Conservation (phyloP, 2,888 invertebrate genomes). For the Tenthredo notha region DNA sequence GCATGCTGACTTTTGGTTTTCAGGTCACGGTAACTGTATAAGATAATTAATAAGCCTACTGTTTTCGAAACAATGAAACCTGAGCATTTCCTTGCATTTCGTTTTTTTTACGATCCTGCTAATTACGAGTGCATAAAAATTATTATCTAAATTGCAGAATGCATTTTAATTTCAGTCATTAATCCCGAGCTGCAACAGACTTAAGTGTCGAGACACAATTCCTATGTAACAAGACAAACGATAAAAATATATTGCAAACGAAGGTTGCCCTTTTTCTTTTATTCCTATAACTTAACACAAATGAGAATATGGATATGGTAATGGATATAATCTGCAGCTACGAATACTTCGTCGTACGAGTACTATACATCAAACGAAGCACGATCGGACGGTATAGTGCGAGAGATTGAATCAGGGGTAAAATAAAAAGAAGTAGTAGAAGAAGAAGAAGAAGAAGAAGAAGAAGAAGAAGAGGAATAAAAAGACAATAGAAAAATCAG, state of each 20-base stretch:
- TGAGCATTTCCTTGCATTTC: background rate
- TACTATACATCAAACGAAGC: background rate
- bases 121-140: background rate
- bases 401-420: background rate
- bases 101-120: background rate
- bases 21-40: background rate
- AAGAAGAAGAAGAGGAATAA: background rate
- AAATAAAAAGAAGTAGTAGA: background rate
- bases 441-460: background rate
- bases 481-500: background rate
- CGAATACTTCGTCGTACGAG: background rate
- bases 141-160: background rate
- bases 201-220: background rate
- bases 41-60: background rate
- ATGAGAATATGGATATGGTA: background rate
- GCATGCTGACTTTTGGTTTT: background rate
- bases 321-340: background rate
- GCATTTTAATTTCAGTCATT: background rate
- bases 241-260: background rate
- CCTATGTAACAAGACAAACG: background rate
- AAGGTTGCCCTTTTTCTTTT: background rate
- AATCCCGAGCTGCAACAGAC: background rate
- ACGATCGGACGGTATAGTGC: background rate
- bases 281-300: background rate
- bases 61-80: background rate